phyloP scores from a whole-genome alignment of 2,113 vertebrate genomes.

The Aix galericulata region DNA sequence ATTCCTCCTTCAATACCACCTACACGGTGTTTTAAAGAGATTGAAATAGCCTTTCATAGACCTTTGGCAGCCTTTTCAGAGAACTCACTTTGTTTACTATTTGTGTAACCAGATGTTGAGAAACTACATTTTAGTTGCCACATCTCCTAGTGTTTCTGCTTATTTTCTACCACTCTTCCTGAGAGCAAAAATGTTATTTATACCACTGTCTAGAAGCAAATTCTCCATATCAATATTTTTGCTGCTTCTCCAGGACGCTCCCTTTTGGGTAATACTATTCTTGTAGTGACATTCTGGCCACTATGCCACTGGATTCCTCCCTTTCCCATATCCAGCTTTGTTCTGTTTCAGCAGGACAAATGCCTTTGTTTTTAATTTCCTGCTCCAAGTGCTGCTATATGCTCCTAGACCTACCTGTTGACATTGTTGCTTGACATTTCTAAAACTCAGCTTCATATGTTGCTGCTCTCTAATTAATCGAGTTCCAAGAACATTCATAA shows the following conservation, averaged over 20 bases:
- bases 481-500: not conserved
- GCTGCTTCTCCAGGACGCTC: not conserved
- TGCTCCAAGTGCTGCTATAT: not conserved
- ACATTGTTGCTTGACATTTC: not conserved
- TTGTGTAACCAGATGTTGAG: not conserved
- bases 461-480: not conserved
- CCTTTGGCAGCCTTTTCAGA: not conserved
- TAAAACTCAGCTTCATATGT: not conserved
- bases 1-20: not conserved
- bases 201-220: not conserved
- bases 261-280: not conserved
- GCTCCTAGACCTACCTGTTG: not conserved
- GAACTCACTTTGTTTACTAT: not conserved
- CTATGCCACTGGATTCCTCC: not conserved
- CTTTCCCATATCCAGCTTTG: not conserved
- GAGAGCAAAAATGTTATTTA: not conserved
- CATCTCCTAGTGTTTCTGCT: not conserved
- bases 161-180: not conserved
- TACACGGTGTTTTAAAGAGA: not conserved
- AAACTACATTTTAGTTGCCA: not conserved
- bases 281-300: not conserved
- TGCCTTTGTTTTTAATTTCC: not conserved
- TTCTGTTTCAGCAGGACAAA: not conserved
- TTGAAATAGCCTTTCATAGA: not conserved
- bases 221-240: not conserved